A percentile compares a stretch with the other conserved stretches of the same genome.
Conservation (phyloP, 2,888 invertebrate species). For the Polietes domitor region DNA sequence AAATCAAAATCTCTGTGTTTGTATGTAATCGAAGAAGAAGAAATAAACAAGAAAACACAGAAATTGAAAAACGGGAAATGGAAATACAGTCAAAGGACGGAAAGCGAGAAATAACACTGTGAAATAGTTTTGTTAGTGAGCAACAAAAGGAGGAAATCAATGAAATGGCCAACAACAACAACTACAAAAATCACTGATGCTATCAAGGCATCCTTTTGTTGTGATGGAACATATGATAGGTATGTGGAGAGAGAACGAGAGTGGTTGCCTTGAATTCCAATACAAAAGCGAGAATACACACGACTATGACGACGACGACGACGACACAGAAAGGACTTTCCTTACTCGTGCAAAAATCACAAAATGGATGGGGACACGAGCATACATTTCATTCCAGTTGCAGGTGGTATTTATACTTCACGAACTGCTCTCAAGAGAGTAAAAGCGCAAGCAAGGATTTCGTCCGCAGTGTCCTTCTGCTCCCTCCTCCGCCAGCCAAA, state of each 20-base stretch:
- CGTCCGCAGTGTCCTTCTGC: not conserved
- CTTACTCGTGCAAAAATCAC: not conserved
- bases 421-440: conserved; percentile 51
- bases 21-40: too few relatives aligned
- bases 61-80: not conserved
- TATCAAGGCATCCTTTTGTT: not conserved
- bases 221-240: not conserved
- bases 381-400: conserved; percentile 6
- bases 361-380: not conserved
- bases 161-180: conserved; percentile 1
- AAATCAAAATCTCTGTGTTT: conserved; percentile 34
- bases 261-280: not conserved
- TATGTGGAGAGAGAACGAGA: not conserved
- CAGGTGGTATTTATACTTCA: not conserved
- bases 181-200: not conserved
- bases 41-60: conserved; percentile 25
- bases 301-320: not conserved
- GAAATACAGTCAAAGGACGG: not conserved
- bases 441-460: conserved; percentile 44
- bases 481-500: not conserved
- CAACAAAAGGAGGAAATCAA: conserved; percentile 39
- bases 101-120: conserved; percentile 49
- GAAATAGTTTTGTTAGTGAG: conserved; percentile 53
- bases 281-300: not conserved
- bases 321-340: too few relatives aligned